Conservation (phyloP, 2,797 vertebrate species). For the Mormyrops attenuatus region DNA sequence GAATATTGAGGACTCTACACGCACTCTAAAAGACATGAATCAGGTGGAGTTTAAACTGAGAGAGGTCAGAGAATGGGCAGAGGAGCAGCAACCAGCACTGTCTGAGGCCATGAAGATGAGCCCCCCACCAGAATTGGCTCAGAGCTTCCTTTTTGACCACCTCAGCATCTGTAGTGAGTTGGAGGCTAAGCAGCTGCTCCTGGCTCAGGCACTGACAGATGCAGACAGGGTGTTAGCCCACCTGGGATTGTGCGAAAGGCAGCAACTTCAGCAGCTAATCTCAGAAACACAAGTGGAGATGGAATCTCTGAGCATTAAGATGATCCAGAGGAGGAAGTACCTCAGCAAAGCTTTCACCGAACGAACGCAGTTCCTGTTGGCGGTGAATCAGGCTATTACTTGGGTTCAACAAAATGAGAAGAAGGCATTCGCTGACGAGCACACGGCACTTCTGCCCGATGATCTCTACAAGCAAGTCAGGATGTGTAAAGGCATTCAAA, state of each 20-base stretch:
- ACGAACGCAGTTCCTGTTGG: slow-evolving; percentile 86
- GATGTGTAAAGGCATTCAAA: slow-evolving; percentile 71
- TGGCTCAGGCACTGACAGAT: slow-evolving; percentile 77
- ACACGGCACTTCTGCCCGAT: slow-evolving; percentile 82
- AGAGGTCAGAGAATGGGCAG: slow-evolving; percentile 85
- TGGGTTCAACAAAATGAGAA: slow-evolving; percentile 88
- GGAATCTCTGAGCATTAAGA: slow-evolving; percentile 70
- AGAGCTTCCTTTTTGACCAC: slow-evolving; percentile 86
- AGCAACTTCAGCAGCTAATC: slow-evolving; percentile 75
- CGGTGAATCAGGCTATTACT: slow-evolving; percentile 74
- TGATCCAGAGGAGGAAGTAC: slow-evolving; percentile 81
- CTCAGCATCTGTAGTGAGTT: slow-evolving; percentile 84
- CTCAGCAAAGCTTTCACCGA: slow-evolving; percentile 90
- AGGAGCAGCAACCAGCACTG: slow-evolving; percentile 76
- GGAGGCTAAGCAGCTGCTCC: slow-evolving; percentile 80
- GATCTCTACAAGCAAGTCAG: slow-evolving; percentile 83
- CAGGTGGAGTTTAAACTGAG: slow-evolving; percentile 73
- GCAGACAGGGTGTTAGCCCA: slow-evolving; percentile 75
- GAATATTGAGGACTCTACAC: slow-evolving; percentile 79
- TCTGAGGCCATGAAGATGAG: slow-evolving; percentile 79
- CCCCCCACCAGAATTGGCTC: slow-evolving; percentile 82
- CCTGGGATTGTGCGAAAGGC: slow-evolving; percentile 85
- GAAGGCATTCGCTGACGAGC: slow-evolving; percentile 76
- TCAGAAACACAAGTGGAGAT: slow-evolving; percentile 75
- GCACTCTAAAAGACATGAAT: slow-evolving; percentile 77